phyloP scores from a whole-genome alignment of 2,113 vertebrate genomes.

The Eretmochelys imbricata region DNA sequence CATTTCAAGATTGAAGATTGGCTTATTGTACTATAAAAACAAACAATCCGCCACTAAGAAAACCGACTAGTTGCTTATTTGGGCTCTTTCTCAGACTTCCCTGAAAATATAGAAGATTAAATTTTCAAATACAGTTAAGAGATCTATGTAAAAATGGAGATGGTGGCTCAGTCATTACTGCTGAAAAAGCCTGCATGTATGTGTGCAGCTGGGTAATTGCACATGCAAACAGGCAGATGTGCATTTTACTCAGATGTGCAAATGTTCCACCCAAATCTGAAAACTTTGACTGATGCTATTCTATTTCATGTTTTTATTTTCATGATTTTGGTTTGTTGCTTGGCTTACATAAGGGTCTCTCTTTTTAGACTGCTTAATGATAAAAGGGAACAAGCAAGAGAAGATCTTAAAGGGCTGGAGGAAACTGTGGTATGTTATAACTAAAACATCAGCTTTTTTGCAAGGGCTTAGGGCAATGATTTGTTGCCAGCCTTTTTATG shows the following conservation, averaged over 20 bases:
- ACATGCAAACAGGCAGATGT: not conserved
- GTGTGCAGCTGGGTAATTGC: not conserved
- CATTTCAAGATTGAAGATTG: not conserved
- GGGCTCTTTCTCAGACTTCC: not conserved
- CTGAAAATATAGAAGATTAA: not conserved
- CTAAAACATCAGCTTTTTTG: not conserved
- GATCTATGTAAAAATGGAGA: not conserved
- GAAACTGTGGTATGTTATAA: conserved; percentile 91
- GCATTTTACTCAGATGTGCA: not conserved
- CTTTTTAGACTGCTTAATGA: conserved; percentile 88
- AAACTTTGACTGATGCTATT: not conserved
- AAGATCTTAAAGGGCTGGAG: conserved; percentile 95
- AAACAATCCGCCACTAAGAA: not conserved
- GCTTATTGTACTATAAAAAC: not conserved
- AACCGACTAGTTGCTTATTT: not conserved
- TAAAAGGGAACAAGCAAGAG: conserved; percentile 92
- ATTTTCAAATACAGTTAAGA: not conserved
- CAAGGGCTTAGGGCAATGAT: not conserved
- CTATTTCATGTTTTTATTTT: not conserved
- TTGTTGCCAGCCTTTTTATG: not conserved
- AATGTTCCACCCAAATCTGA: not conserved
- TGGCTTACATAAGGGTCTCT: not conserved
- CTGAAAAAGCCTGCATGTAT: not conserved
- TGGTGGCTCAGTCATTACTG: not conserved
- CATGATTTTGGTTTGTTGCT: not conserved